A percentile compares a stretch with the other conserved stretches of the same genome.
Conservation (phyloP, 92 coral and sea anemone species). For the Montipora capitata region DNA sequence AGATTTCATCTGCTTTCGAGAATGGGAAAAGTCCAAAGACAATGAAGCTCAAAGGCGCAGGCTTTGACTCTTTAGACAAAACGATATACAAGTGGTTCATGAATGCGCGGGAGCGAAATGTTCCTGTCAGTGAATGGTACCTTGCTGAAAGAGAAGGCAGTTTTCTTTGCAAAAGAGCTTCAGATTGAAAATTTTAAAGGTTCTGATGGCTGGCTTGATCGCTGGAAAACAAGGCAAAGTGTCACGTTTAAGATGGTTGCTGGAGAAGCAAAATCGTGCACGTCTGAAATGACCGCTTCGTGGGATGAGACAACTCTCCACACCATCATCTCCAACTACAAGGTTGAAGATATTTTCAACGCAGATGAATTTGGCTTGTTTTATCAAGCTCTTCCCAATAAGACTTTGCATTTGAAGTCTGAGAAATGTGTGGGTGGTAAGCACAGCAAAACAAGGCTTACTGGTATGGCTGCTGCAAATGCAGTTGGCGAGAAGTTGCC, state of each 20-base stretch:
- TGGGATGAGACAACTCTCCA: slow-evolving; percentile 71
- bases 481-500: slow-evolving; percentile 74
- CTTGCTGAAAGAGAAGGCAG: slow-evolving; percentile 71
- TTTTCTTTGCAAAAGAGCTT: slow-evolving; percentile 56
- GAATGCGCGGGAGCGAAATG: slow-evolving; percentile 60
- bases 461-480: slow-evolving; percentile 79
- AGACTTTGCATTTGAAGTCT: slow-evolving; percentile 51
- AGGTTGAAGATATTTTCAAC: slow-evolving; percentile 74
- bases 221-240: slow-evolving; percentile 66
- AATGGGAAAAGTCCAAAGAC: slow-evolving; percentile 47
- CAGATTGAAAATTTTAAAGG: slow-evolving; percentile 68
- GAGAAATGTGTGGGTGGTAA: slow-evolving; percentile 56
- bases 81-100: slow-evolving; percentile 78
- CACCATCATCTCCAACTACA: slow-evolving; percentile 69
- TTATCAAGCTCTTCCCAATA: slow-evolving; percentile 64
- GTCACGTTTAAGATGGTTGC: slow-evolving; percentile 70
- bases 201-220: slow-evolving; percentile 56
- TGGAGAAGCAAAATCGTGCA: slow-evolving; percentile 71
- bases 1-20: slow-evolving; percentile 40
- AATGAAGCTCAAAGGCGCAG: slow-evolving; percentile 54
- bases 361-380: slow-evolving; percentile 76
- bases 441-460: slow-evolving; percentile 66
- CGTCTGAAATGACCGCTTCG: slow-evolving; percentile 59
- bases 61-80: slow-evolving; percentile 51
- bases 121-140: slow-evolving; percentile 77